Evolutionary conservation across 2,797 vertebrate species (phyloP), one percentile per base, ranked within the genome.

Genomic region (Helostoma temminkii): DNA sequence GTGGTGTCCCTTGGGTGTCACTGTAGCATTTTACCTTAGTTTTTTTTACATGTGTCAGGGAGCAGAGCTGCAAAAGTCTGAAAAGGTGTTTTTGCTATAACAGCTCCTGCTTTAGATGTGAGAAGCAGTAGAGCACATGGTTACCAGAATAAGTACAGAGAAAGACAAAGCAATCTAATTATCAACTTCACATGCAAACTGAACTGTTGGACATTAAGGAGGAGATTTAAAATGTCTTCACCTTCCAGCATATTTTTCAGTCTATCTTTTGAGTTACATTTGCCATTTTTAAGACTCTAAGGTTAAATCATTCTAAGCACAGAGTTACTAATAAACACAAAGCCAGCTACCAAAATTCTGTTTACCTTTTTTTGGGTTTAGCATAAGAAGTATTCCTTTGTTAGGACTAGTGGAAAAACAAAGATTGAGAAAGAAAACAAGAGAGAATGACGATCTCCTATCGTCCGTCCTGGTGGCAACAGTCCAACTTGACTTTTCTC

Each of bases 361-460:
- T 58, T 90, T 89, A 89, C 85, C 87, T 87, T 81, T 52, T 46
- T 34, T 9, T 63, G 39, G 43, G 46, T 53, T 75, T 61, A 72
- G 66, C 45, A 49, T 70, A 15, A 37, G 46, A 61, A 66, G 48
- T 9, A 64, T 56, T 78, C 66, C 62, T 80, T 60, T 57, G 12
- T 47, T 18, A 41, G 55, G 39, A 76, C 4, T 12, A 45, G 55
- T 9, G 39, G 30, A 49, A 32, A 16, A 75, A 61, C 6, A n/a
- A 42, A 69, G 21, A 55, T 37, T 43, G 42, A 55, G 10, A 71
- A 49, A 41, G 15, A 58, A 19, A 48, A 59, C 32, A 53, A 37
- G 56, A 11, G 48, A 32, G 30, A 78, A 66, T 49, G 71, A 64
- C 56, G 34, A 66, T 63, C 65, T 80, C n/a, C 18, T 67, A 4